Evolutionary conservation across 2,113 vertebrate species (phyloP).

Genomic region (Cinclus cinclus): DNA sequence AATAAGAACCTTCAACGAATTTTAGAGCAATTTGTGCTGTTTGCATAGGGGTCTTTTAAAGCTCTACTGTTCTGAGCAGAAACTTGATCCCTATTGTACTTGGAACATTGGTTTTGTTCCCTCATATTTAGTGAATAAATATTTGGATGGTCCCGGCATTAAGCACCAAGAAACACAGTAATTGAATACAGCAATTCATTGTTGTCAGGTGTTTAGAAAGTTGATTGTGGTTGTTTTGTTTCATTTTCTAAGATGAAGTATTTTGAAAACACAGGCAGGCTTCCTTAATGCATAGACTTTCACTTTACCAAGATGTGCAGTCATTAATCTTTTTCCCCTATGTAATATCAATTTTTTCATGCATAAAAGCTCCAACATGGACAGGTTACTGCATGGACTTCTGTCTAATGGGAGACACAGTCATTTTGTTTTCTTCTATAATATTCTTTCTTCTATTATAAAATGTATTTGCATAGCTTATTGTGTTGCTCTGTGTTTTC

Average conservation of each 20-base stretch:
- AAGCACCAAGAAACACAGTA: slow-evolving; percentile 78
- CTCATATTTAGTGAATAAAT: slow-evolving; percentile 87
- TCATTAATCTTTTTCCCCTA: not conserved
- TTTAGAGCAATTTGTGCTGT: slow-evolving; percentile 72
- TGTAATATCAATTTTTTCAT: slow-evolving; percentile 69
- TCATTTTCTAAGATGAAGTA: slow-evolving; percentile 78
- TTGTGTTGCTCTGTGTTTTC: slow-evolving; percentile 69
- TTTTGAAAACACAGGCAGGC: slow-evolving; percentile 87
- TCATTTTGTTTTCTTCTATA: slow-evolving; percentile 85
- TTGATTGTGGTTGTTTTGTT: slow-evolving; percentile 70
- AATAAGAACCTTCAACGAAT: slow-evolving; percentile 76
- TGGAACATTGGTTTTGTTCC: slow-evolving; percentile 83
- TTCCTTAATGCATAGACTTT: slow-evolving; percentile 77
- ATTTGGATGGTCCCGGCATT: slow-evolving; percentile 81
- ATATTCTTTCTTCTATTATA: slow-evolving; percentile 66
- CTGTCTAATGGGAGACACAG: slow-evolving; percentile 69
- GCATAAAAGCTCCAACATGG: slow-evolving; percentile 74
- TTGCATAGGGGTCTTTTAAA: slow-evolving; percentile 61
- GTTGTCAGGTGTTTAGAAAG: slow-evolving; percentile 80
- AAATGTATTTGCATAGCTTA: slow-evolving; percentile 71
- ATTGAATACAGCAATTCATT: slow-evolving; percentile 78
- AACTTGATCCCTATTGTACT: slow-evolving; percentile 83
- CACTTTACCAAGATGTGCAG: slow-evolving; percentile 72
- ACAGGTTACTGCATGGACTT: slow-evolving; percentile 68
- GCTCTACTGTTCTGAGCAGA: slow-evolving; percentile 67